These are phyloP conservation scores for Ammodytes marinus DNA, from an alignment of 2,113 vertebrate genomes.

Conservation along the genomic window DNA sequence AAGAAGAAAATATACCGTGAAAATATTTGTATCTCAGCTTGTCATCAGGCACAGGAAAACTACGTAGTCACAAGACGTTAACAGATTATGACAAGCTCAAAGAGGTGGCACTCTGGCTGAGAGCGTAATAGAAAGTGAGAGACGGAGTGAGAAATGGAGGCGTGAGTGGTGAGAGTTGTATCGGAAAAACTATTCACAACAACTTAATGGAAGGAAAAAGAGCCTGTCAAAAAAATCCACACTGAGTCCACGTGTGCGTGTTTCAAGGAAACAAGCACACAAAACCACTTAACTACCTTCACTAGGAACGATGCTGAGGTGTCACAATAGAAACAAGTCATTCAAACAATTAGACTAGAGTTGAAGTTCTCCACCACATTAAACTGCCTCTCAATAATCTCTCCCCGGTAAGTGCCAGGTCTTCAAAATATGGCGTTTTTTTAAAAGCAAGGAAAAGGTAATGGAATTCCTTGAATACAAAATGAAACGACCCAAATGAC, in stretches of 20 bases:
- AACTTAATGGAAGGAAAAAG: background rate
- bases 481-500: too few species aligned
- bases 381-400: background rate
- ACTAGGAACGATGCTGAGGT: background rate
- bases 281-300: background rate
- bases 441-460: background rate
- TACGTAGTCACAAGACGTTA: constrained; percentile 7
- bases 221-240: background rate
- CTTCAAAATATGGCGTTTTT: constrained; percentile 4
- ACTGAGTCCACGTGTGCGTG: background rate
- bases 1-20: constrained; percentile 12
- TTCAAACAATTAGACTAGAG: constrained; percentile 2
- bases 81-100: constrained; percentile 17
- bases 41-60: constrained; percentile 7
- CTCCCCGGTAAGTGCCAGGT: background rate
- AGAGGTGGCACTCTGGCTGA: constrained; percentile 34
- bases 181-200: constrained; percentile 28
- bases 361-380: background rate
- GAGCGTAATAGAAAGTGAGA: constrained; percentile 38
- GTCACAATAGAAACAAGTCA: background rate
- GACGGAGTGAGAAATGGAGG: constrained; percentile 20
- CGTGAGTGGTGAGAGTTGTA: constrained; percentile 1
- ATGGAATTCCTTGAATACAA: too few species aligned
- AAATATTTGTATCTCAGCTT: constrained; percentile 11
- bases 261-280: background rate